A percentile compares a stretch with the other conserved stretches of the same genome.
Evolutionary conservation across 2,113 vertebrate genomes (phyloP).

Genomic region (Corythoichthys intestinalis): DNA sequence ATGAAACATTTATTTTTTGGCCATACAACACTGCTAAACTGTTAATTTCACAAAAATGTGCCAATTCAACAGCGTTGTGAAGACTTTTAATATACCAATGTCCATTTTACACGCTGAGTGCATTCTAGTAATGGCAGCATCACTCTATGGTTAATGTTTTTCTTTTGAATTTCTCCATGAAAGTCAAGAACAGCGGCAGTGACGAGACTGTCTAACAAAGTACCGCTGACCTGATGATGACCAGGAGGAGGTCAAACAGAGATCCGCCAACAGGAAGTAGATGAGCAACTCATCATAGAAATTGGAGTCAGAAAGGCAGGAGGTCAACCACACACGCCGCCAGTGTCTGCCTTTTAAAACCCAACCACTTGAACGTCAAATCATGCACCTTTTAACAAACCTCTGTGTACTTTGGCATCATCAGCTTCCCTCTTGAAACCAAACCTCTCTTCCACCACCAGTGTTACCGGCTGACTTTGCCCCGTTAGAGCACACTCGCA

Average conservation of each 20-base stretch:
- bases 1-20: too few species aligned
- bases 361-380: constrained; percentile 15
- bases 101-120: too few species aligned
- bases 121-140: too few species aligned
- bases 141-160: neutral
- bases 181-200: neutral
- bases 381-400: constrained; percentile 43
- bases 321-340: constrained; percentile 23
- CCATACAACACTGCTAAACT: too few species aligned
- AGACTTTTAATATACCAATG: too few species aligned
- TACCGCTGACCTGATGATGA: neutral
- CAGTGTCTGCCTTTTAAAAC: constrained; percentile 52
- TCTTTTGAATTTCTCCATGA: neutral
- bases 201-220: neutral
- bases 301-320: neutral
- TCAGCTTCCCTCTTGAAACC: constrained; percentile 29
- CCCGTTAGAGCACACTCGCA: constrained; percentile 30
- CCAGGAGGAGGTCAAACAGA: neutral
- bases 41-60: too few species aligned
- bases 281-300: neutral
- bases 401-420: constrained; percentile 23
- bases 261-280: constrained; percentile 5
- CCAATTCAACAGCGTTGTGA: too few species aligned
- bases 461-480: constrained; percentile 6
- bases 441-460: constrained; percentile 19